Percentiles rank a stretch among this genome's conserved stretches.
phyloP scores from a whole-genome alignment of 2,113 vertebrate species.

The Trochalopteron elliotii region DNA sequence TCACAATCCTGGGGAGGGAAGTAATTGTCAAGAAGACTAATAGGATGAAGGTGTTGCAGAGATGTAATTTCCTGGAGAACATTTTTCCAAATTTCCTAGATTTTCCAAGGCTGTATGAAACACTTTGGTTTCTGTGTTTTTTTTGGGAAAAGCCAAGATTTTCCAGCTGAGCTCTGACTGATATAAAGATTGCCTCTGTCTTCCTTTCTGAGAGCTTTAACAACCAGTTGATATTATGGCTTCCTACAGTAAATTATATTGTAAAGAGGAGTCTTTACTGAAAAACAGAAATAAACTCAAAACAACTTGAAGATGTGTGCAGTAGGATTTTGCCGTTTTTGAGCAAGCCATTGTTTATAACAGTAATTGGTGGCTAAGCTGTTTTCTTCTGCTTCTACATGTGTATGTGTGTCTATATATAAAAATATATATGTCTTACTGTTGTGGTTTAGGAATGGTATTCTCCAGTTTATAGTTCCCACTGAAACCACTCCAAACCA shows the following conservation, averaged over 20 bases:
- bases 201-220: background rate
- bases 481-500: background rate
- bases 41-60: background rate
- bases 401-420: background rate
- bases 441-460: background rate
- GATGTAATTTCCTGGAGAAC: constrained; percentile 20
- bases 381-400: background rate
- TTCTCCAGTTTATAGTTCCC: background rate
- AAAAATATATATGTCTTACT: background rate
- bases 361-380: background rate
- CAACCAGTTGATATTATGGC: background rate
- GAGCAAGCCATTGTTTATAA: background rate
- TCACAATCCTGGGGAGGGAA: background rate
- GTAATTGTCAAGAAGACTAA: background rate
- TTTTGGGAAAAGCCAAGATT: background rate
- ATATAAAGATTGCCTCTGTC: background rate
- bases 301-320: background rate
- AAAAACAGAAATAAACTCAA: background rate
- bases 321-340: background rate
- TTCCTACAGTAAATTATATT: background rate
- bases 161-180: background rate
- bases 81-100: background rate
- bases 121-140: background rate
- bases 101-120: background rate
- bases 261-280: background rate